A percentile compares a stretch with the other conserved stretches of the same genome.
These are phyloP conservation scores for Brachionus calyciflorus DNA, from an alignment of 1,140 invertebrate species.

Conservation along the genomic window DNA sequence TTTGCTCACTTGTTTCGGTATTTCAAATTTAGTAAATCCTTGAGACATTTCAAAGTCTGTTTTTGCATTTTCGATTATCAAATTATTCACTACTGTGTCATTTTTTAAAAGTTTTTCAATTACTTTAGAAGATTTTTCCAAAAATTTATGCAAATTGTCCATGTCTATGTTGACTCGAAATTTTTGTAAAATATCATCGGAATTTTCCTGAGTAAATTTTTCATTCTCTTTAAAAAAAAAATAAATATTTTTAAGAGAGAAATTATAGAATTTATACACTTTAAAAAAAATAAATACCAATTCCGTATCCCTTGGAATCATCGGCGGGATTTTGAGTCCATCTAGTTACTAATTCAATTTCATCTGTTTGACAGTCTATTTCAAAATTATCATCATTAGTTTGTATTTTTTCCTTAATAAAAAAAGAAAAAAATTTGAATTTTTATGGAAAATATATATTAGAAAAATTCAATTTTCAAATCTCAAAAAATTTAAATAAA, in stretches of 20 bases:
- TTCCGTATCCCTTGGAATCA: conserved; percentile 37
- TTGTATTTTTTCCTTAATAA: conserved; percentile 8
- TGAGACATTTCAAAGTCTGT: conserved; percentile 26
- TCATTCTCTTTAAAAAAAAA: conserved; percentile 36
- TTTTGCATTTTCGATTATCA: neutral
- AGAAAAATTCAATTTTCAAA: too few species aligned
- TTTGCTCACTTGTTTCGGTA: conserved; percentile 3
- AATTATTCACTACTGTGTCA: neutral
- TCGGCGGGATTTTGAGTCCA: conserved; percentile 39
- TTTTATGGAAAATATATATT: too few species aligned
- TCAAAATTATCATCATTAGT: conserved; percentile 43
- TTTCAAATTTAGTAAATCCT: neutral
- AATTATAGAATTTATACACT: too few species aligned
- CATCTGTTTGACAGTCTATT: conserved; percentile 41
- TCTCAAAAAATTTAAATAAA: too few species aligned
- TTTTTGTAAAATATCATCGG: conserved; percentile 38
- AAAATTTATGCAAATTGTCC: neutral
- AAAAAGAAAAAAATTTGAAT: too few species aligned
- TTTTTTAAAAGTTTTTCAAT: conserved; percentile 32
- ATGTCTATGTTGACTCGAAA: neutral
- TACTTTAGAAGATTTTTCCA: conserved; percentile 34
- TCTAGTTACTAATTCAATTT: conserved; percentile 11
- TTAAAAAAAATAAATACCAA: neutral
- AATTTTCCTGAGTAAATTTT: neutral
- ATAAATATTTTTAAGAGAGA: too few species aligned